Evolutionary conservation across 2,888 invertebrate species (phyloP), one percentile per base, ranked within the genome.

Genomic region (Crocallis elinguaria): DNA sequence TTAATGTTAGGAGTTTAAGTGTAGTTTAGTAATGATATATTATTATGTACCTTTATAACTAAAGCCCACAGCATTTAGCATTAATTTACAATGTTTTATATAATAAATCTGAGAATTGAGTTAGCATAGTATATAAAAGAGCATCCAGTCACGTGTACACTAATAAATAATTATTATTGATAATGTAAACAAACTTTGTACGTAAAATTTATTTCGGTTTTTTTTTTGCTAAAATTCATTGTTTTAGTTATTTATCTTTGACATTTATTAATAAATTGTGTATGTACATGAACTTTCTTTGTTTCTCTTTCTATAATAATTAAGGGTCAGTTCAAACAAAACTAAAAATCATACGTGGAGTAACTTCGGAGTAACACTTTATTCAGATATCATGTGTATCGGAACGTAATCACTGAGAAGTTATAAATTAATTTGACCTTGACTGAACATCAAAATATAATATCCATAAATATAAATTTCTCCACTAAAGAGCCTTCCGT

Each of bases 221-320:
- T 35, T 8, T 36, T 19, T 13, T 51, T 21, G 19, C 21, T 51
- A 45, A 37, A 19, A 6, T 36, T 57, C 43, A 57, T 71, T 73
- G 64, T 75, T 72, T 71, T 76, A 71, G 77, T 74, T 77, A 73
- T 78, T 70, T 2, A 58, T 17, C 63, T 67, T 67, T 64, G 56
- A 69, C 50, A 67, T 71, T 71, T 74, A 72, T 58, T 73, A 79
- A 79, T 79, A 73, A 72, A 74, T 64, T 69, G 52, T 73, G 61
- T 67, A 69, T 61, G 69, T 65, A 37, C 54, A 45, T 49, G 52
- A 49, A 19, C 7, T 25, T 5, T 44, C 30, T 5, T 41, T 8
- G 23, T 42, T 12, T 35, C 29, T 56, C 38, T 6, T 21, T 21
- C 14, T 36, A 7, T 30, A 19, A 19, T 19, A 4, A 19, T 19